phyloP scores from a whole-genome alignment of 2,797 vertebrate species.

The Sitta carolinensis region DNA sequence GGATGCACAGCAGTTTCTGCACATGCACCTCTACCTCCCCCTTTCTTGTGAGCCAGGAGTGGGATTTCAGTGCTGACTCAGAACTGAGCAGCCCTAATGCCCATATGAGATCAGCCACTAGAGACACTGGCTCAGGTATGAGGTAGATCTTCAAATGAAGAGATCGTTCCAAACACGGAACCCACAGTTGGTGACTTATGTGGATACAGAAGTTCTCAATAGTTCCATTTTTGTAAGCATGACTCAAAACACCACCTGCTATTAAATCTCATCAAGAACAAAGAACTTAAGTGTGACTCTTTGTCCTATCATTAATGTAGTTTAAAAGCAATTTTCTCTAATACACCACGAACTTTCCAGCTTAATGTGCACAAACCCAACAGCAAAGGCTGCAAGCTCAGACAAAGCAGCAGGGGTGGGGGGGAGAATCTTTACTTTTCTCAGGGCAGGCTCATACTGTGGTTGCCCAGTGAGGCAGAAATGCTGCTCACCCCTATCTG shows the following conservation, averaged over 20 bases:
- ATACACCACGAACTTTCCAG: background rate
- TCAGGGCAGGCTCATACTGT: background rate
- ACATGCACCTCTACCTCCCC: background rate
- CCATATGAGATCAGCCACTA: background rate
- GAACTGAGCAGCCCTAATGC: background rate
- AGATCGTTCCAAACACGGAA: background rate
- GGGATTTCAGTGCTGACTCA: background rate
- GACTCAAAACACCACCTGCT: conserved; percentile 13
- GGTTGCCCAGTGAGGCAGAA: background rate
- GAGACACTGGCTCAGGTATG: background rate
- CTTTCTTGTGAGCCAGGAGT: background rate
- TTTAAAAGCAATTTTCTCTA: background rate
- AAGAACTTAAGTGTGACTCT: background rate
- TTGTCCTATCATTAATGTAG: background rate
- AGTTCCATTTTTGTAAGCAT: background rate
- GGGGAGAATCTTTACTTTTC: background rate
- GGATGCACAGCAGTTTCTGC: background rate
- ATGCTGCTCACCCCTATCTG: background rate
- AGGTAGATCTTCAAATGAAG: background rate
- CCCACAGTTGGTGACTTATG: background rate
- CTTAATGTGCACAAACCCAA: background rate
- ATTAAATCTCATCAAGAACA: background rate
- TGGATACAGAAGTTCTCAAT: background rate
- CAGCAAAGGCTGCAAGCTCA: background rate
- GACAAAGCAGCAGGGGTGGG: background rate